Base-by-base conservation (phyloP, 1,140 invertebrate genomes). In the Drosophila sucinea region DNA sequence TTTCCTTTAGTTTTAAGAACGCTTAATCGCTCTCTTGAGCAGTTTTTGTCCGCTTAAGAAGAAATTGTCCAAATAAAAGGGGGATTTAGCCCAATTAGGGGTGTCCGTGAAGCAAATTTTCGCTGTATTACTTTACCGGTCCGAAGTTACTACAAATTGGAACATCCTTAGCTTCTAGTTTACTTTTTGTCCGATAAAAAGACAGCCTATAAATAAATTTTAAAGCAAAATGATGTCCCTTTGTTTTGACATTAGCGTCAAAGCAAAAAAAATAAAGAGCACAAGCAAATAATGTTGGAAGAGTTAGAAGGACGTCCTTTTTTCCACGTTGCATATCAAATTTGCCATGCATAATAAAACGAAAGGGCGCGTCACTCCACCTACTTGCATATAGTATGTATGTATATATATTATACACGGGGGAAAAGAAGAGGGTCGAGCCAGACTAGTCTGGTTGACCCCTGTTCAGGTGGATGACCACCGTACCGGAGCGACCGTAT, bases 401-500 rank as follows among this genome's bases (percentile, higher is more conserved):
- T 17, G 17, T 17, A 17, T 17, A n/a, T 25, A 47, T 25, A 51
- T 51, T 5, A 25, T 47, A 23, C 17, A 47, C 44, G 6, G 6
- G 23, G 3, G 25, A 2, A 25, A 47, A 47, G 6, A 23, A 7
- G 6, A 7, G 7, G 44, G 23, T 23, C 25, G 44, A 47, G 17
- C 23, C 3, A 47, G 44, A 51, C 44, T 51, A 51, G 44, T 51
- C 44, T 51, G 25, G 44, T 51, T 51, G 44, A 58, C 56, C 56
- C 56, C 30, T 58, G 32, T 23, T 25, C 56, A 58, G 56, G 56
- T 58, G 56, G 56, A 23, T 58, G 56, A 17, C 38, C 60, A 27
- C 27, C 6, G 29, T 29, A 25, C 0, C 25, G 11, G 6, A 11
- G 41, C 8, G 29, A 27, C 32, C 72, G 65, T 70, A 75, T 75